Evolutionary conservation across 2,888 invertebrate genomes (phyloP), one percentile per base, ranked within the genome.

Genomic region (Drosophila meridiana): DNA sequence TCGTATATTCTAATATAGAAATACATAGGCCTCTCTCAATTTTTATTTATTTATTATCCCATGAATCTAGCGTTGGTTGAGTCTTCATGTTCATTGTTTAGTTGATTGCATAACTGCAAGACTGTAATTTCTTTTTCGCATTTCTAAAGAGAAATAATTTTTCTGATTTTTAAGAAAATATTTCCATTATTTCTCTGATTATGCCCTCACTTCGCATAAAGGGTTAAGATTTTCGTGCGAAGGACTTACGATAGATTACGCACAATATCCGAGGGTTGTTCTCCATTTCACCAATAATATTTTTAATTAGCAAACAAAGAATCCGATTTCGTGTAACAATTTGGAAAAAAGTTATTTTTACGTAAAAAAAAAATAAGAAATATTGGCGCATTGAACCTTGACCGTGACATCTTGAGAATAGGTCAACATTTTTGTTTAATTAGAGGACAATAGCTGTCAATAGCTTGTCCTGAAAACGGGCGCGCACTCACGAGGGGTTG

Each of bases 381-480:
- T 38, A 8, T 40, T 38, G 20, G 28, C 47, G 53, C 52, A 53
- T 28, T 83, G 88, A 86, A 89, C 85, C 78, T 60, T 88, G 88
- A 71, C 88, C 78, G 61, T 58, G 70, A 73, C 65, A 69, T 73
- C 86, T 83, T 80, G 78, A 76, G 78, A 85, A 80, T 71, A 73
- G 90, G 90, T 86, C 90, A 86, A 76, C 83, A 87, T 86, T 86
- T 86, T 86, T 89, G 83, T 87, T 86, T 86, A 86, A 86, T 86
- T 86, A 86, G 73, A 60, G 63, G 70, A 86, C 85, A 87, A 86
- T 89, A 87, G 90, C 88, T 86, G 85, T 86, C 85, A 86, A 89
- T 86, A 76, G 80, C 50, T 63, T 69, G 70, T 72, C 72, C 42
- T 3, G 14, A 47, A 38, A 64, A 50, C 48, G 45, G 36, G 14